phyloP scores from a whole-genome alignment of 2,797 vertebrate species.

The Macropus fuliginosus region DNA sequence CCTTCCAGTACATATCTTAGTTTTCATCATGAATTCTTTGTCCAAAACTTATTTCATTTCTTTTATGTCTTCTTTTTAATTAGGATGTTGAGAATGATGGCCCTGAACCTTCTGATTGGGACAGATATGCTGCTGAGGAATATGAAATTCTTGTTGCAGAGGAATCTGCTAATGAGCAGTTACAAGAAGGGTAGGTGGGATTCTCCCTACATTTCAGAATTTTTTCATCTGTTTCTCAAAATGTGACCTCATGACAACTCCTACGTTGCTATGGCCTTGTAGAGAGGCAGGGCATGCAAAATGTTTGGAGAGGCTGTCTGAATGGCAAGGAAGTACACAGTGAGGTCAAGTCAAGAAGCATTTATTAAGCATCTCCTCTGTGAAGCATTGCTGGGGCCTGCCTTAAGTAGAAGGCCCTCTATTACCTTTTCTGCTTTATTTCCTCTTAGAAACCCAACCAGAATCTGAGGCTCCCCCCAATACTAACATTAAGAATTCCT shows the following conservation, averaged over 20 bases:
- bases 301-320: background rate
- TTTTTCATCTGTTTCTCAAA: background rate
- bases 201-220: background rate
- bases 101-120: constrained; percentile 99
- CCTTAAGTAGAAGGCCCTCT: background rate
- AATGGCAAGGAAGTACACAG: background rate
- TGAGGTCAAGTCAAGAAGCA: background rate
- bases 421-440: background rate
- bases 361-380: background rate
- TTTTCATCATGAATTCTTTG: background rate
- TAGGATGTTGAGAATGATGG: constrained; percentile 95
- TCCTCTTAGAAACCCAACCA: background rate
- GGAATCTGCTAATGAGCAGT: constrained; percentile 95
- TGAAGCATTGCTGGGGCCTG: background rate
- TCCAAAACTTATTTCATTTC: constrained; percentile 47
- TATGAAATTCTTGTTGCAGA: constrained; percentile 98
- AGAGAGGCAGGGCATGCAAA: background rate
- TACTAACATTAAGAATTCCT: background rate
- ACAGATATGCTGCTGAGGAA: constrained; percentile 97
- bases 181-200: constrained; percentile 93
- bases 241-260: background rate
- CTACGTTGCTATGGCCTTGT: background rate
- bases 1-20: background rate
- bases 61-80: constrained; percentile 66
- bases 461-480: background rate